Evolutionary conservation across 1,140 invertebrate species (phyloP), one percentile per base, ranked within the genome.

Genomic region (Solen grandis): DNA sequence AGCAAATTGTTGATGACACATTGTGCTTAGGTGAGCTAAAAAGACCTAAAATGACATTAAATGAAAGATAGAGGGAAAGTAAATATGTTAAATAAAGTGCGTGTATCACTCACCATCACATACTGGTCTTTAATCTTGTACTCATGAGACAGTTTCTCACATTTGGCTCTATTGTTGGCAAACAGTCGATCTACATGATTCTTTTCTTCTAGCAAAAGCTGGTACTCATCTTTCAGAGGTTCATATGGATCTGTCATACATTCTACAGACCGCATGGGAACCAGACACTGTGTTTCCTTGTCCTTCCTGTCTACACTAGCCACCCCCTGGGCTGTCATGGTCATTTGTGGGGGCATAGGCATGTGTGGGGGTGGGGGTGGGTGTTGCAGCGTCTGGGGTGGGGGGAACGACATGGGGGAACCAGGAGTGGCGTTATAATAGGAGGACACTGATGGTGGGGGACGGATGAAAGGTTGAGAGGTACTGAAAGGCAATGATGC

Each of bases 171-270:
- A 68, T 29, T 33, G 13, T 77, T 46, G 29, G 35, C 1, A 14
- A 77, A 27, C 8, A 57, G 22, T 27, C 35, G n/a, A 19, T 46
- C 31, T 1, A 33, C 50, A 2, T 63, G 54, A 33, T 82, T 57
- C 38, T 55, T 41, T 14, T 80, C 76, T 29, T 84, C 73, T 62
- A 69, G 65, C 38, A 72, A 62, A 25, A 68, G 70, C 13, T 72
- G 10, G 33, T 62, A 79, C 60, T 82, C 76, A 4, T 66, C 52
- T 22, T 82, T 86, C 14, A 63, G 81, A 22, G 82, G 82, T 60
- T 86, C 82, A 70, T 84, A 86, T 19, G 63, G 69, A n/a, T 86
- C 85, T 38, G 85, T 86, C 50, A 82, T 84, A 3, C 70, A 52
- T 27, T 38, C 75, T n/a, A 33, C 22, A 27, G 33, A 35, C 31